A percentile compares a stretch with the other conserved stretches of the same genome.
phyloP scores from a whole-genome alignment of 2,113 vertebrate genomes.

The Stictonetta naevosa region DNA sequence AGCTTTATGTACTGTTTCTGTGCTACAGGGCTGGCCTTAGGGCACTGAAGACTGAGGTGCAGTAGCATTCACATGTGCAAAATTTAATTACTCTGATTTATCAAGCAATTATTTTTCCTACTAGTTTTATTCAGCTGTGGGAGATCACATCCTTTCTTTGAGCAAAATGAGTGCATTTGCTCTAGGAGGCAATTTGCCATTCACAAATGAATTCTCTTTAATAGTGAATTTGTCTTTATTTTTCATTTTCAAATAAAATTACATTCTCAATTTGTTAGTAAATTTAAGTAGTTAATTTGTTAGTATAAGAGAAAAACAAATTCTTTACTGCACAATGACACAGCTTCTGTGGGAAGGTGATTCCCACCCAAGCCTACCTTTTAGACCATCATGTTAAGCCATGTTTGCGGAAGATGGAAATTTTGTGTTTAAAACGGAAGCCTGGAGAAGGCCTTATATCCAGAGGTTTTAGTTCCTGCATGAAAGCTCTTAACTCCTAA shows the following conservation, averaged over 20 bases:
- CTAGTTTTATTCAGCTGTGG: slow-evolving; percentile 49
- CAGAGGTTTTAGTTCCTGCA: not conserved
- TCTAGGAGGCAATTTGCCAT: slow-evolving; percentile 55
- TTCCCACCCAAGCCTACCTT: not conserved
- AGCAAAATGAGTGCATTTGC: slow-evolving; percentile 42
- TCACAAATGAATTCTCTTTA: slow-evolving; percentile 51
- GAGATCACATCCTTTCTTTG: slow-evolving; percentile 49
- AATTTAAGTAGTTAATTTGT: slow-evolving; percentile 19
- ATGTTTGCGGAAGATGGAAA: not conserved
- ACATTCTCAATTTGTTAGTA: slow-evolving; percentile 49
- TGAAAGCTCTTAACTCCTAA: not conserved
- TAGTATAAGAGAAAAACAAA: not conserved
- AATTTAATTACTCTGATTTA: slow-evolving; percentile 63
- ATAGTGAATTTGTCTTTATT: not conserved
- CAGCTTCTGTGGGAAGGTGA: not conserved
- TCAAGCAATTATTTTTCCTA: slow-evolving; percentile 57
- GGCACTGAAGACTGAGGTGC: not conserved
- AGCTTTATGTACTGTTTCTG: not conserved
- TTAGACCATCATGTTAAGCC: not conserved
- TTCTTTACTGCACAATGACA: not conserved
- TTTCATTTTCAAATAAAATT: slow-evolving; percentile 59
- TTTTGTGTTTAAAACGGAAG: not conserved
- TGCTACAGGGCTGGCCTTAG: slow-evolving; percentile 7
- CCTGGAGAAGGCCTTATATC: not conserved
- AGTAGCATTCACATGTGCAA: slow-evolving; percentile 33